phyloP scores from a whole-genome alignment of 2,888 invertebrate genomes.

The Ephialtes manifestator region DNA sequence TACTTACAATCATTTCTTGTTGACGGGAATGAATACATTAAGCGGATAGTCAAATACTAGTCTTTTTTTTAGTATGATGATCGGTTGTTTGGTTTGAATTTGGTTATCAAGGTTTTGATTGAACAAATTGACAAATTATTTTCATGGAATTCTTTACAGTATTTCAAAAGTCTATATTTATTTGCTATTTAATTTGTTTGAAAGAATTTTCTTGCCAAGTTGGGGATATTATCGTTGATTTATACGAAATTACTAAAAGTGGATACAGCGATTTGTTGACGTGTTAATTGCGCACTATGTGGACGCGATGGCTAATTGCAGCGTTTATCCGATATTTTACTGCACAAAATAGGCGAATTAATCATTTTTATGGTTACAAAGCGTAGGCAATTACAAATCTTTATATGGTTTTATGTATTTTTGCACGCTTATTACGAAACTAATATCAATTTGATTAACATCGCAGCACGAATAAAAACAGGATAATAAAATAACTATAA shows the following conservation, averaged over 20 bases:
- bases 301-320: not conserved
- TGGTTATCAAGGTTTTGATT: too few relatives aligned
- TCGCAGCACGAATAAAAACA: not conserved
- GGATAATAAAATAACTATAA: slow-evolving; percentile 2
- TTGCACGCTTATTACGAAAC: not conserved
- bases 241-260: not conserved
- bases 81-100: too few relatives aligned
- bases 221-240: not conserved
- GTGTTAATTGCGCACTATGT: not conserved
- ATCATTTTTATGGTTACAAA: slow-evolving; percentile 8
- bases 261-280: not conserved
- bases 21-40: too few relatives aligned
- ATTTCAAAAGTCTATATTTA: too few relatives aligned
- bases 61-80: too few relatives aligned
- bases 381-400: not conserved
- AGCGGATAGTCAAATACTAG: too few relatives aligned
- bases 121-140: too few relatives aligned
- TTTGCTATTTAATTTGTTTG: not conserved
- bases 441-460: slow-evolving; percentile 23
- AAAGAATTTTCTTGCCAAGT: not conserved
- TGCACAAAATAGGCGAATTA: not conserved
- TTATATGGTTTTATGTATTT: slow-evolving; percentile 15
- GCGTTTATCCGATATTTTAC: not conserved
- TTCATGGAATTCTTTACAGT: too few relatives aligned
- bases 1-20: not conserved